Conservation (phyloP, 2,888 invertebrate species). For the Campopleginae sp. region DNA sequence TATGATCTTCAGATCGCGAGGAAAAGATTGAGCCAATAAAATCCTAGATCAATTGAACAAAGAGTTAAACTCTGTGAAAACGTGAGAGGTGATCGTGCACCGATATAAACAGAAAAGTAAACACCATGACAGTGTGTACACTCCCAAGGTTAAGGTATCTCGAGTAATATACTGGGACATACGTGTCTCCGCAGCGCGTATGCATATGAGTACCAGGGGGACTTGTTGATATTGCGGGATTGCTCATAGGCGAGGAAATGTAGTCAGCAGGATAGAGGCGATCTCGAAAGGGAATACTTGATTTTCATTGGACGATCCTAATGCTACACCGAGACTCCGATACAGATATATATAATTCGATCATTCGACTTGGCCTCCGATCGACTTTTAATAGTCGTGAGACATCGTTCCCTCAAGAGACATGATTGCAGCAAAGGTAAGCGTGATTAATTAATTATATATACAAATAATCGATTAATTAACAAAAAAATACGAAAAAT, state of each 20-base stretch:
- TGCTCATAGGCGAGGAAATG: constrained; percentile 35
- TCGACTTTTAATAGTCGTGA: constrained; percentile 67
- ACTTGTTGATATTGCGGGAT: constrained; percentile 29
- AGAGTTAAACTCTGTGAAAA: constrained; percentile 65
- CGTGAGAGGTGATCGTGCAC: constrained; percentile 74
- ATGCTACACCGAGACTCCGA: constrained; percentile 49
- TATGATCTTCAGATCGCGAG: constrained; percentile 31
- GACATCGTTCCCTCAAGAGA: constrained; percentile 65
- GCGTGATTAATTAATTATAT: constrained; percentile 1
- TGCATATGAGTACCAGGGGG: not conserved
- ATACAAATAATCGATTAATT: not conserved
- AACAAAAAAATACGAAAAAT: not conserved
- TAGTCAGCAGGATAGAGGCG: constrained; percentile 59
- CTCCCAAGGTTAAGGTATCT: constrained; percentile 79
- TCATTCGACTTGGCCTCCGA: constrained; percentile 71
- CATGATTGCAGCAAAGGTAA: constrained; percentile 76
- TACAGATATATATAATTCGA: constrained; percentile 77
- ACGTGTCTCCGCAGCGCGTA: constrained; percentile 27
- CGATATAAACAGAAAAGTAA: constrained; percentile 25
- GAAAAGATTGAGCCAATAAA: constrained; percentile 35
- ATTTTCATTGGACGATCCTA: constrained; percentile 75
- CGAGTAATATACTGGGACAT: constrained; percentile 67
- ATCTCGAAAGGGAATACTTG: constrained; percentile 74
- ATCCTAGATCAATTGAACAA: constrained; percentile 65
- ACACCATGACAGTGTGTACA: constrained; percentile 18